These are phyloP conservation scores for Hypsopygia costalis DNA, from an alignment of 2,888 invertebrate species.

Conservation along the genomic window DNA sequence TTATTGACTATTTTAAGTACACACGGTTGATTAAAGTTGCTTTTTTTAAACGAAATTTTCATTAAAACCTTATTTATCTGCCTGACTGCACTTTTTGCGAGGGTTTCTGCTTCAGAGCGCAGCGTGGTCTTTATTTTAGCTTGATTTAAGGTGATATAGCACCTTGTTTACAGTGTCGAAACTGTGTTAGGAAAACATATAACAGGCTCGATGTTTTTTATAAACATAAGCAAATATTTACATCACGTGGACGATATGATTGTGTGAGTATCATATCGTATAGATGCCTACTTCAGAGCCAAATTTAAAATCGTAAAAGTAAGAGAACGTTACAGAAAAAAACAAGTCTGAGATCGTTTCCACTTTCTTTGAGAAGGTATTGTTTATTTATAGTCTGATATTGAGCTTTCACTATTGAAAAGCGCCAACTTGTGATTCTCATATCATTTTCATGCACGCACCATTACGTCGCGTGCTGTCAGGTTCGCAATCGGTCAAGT, in stretches of 20 bases:
- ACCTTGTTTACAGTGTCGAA: conserved; percentile 2
- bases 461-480: too few species aligned
- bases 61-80: conserved; percentile 1
- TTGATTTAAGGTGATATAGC: background rate
- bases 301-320: too few species aligned
- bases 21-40: background rate
- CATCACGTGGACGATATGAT: too few species aligned
- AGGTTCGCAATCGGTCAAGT: too few species aligned
- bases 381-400: too few species aligned
- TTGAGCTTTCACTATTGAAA: conserved; percentile 3
- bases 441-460: too few species aligned
- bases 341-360: too few species aligned
- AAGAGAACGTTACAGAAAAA: too few species aligned
- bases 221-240: background rate
- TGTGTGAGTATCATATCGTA: too few species aligned
- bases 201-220: background rate
- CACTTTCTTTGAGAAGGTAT: too few species aligned
- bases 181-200: conserved; percentile 1
- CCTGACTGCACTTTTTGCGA: background rate
- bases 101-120: conserved; percentile 4
- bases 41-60: background rate
- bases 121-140: conserved; percentile 2
- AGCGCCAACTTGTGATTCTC: background rate
- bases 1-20: conserved; percentile 20
- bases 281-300: too few species aligned